Percentiles rank a stretch among this genome's conserved stretches.
Conservation (phyloP, 2,888 invertebrate species). For the Agrotis puta region DNA sequence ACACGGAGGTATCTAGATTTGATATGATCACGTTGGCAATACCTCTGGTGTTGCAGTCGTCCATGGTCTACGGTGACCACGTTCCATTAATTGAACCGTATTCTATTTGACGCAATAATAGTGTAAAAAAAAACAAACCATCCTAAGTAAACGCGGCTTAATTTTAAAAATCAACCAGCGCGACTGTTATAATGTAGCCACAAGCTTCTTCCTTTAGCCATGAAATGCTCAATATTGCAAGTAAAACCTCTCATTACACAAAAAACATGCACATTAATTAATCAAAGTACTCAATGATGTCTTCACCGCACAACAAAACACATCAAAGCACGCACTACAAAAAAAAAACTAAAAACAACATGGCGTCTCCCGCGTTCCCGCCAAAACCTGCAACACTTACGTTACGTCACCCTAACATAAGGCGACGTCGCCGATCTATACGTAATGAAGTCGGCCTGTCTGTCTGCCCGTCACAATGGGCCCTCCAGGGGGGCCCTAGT, state of each 20-base stretch:
- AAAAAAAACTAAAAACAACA: conserved; percentile 29
- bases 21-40: no score
- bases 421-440: conserved; percentile 65
- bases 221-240: not conserved
- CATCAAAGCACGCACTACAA: not conserved
- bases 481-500: conserved; percentile 79
- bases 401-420: conserved; percentile 33
- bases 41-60: no score
- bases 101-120: no score
- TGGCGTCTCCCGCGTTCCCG: conserved; percentile 28
- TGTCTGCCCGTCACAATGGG: conserved; percentile 85
- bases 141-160: no score
- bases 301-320: not conserved
- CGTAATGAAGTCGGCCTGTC: conserved; percentile 74
- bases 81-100: no score
- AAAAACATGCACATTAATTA: not conserved
- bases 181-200: no score
- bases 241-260: not conserved
- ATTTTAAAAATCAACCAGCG: no score
- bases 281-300: not conserved
- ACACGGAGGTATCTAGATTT: no score
- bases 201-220: no score
- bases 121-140: no score
- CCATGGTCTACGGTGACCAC: no score
- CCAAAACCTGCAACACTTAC: conserved; percentile 52